Conservation (phyloP, 2,797 vertebrate species). For the Telmatherina bonti region DNA sequence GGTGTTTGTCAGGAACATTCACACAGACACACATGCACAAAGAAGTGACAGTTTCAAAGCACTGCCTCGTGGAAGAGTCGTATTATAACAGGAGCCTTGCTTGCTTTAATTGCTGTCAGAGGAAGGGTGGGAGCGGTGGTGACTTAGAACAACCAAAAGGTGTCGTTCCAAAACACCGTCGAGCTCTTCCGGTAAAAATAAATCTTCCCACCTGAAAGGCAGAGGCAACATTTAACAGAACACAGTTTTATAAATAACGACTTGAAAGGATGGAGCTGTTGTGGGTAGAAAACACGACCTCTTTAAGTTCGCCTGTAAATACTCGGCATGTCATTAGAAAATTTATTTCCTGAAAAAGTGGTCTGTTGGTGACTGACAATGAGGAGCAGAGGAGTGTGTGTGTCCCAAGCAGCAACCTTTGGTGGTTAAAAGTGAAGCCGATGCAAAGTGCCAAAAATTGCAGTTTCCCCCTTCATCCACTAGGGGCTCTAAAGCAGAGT, state of each 20-base stretch:
- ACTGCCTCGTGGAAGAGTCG: slow-evolving; percentile 46
- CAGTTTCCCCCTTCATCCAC: too few relatives aligned
- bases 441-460: too few relatives aligned
- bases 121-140: slow-evolving; percentile 52
- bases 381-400: too few relatives aligned
- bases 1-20: slow-evolving; percentile 41
- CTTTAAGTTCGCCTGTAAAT: background rate
- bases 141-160: slow-evolving; percentile 45
- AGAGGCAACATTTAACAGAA: slow-evolving; percentile 8
- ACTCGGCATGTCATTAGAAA: background rate
- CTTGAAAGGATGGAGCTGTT: background rate
- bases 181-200: slow-evolving; percentile 10
- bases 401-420: too few relatives aligned
- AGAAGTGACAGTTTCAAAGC: slow-evolving; percentile 67
- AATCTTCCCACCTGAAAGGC: slow-evolving; percentile 22
- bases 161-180: slow-evolving; percentile 45
- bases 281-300: background rate
- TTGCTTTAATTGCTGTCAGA: slow-evolving; percentile 71
- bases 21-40: slow-evolving; percentile 28
- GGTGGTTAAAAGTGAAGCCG: too few relatives aligned
- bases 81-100: slow-evolving; percentile 51
- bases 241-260: background rate
- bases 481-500: too few relatives aligned
- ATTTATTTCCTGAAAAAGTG: background rate
- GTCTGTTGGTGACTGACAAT: background rate